These are phyloP conservation scores for Azemiops feae DNA, from an alignment of 2,113 vertebrate species.

Conservation along the genomic window DNA sequence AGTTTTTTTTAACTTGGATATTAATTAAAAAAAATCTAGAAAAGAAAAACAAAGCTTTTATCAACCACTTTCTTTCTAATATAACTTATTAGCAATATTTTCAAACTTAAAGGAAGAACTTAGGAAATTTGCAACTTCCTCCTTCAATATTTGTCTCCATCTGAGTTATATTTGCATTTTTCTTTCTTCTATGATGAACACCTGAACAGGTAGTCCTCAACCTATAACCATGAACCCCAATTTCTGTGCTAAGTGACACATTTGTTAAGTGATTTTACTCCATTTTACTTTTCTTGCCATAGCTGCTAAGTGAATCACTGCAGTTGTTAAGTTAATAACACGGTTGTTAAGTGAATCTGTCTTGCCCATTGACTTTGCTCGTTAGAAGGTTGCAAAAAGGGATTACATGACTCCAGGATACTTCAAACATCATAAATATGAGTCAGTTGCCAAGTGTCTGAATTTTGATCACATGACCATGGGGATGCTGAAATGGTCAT, in stretches of 20 bases:
- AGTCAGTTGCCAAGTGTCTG: not conserved
- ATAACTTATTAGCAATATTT: not conserved
- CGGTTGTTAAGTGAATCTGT: not conserved
- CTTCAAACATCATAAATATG: not conserved
- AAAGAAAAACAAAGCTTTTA: not conserved
- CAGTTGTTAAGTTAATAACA: not conserved
- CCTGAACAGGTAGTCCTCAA: not conserved
- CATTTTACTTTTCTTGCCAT: not conserved
- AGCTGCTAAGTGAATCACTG: not conserved
- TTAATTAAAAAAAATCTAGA: rapidly evolving
- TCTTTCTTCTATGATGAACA: not conserved
- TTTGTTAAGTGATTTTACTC: not conserved
- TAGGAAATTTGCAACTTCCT: not conserved
- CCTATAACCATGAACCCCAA: not conserved
- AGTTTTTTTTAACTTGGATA: not conserved
- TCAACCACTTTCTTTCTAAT: not conserved
- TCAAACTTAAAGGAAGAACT: not conserved
- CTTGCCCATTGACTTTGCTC: not conserved
- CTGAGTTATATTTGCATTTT: not conserved
- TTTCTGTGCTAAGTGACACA: not conserved
- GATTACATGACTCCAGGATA: not conserved
- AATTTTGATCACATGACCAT: not conserved
- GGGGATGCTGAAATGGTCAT: not conserved
- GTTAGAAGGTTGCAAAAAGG: not conserved
- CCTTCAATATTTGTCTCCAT: not conserved